phyloP scores from a whole-genome alignment of 2,888 invertebrate species.

The Drosophila mimetica region DNA sequence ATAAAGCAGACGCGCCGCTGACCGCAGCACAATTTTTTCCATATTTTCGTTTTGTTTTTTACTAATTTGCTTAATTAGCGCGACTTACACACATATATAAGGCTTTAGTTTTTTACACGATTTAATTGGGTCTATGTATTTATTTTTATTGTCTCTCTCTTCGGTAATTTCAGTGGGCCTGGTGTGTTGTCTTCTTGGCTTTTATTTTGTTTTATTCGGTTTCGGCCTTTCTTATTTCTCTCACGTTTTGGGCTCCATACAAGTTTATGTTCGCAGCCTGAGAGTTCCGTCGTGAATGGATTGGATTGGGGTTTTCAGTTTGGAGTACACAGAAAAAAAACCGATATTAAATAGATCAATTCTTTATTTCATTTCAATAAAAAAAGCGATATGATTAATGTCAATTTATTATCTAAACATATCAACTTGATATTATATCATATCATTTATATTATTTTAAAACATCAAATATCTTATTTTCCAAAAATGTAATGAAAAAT shows the following conservation, averaged over 20 bases:
- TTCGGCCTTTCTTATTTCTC: slow-evolving; percentile 79
- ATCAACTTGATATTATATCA: too few relatives aligned
- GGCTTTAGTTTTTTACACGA: slow-evolving; percentile 37
- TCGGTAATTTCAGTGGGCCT: slow-evolving; percentile 49
- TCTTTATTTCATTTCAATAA: too few relatives aligned
- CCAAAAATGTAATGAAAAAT: too few relatives aligned
- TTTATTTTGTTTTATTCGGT: slow-evolving; percentile 44
- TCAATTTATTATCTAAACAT: too few relatives aligned
- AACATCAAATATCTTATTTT: too few relatives aligned
- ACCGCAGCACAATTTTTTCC: slow-evolving; percentile 53
- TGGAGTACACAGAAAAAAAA: too few relatives aligned
- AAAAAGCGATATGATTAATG: too few relatives aligned
- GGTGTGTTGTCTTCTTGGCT: slow-evolving; percentile 14
- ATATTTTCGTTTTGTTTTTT: slow-evolving; percentile 32
- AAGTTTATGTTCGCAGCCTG: slow-evolving; percentile 67
- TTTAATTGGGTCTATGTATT: slow-evolving; percentile 56
- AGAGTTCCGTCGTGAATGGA: slow-evolving; percentile 56
- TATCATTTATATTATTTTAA: too few relatives aligned
- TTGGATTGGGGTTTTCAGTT: slow-evolving; percentile 23
- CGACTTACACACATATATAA: slow-evolving; percentile 47
- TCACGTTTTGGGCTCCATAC: slow-evolving; percentile 63
- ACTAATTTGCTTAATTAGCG: slow-evolving; percentile 77
- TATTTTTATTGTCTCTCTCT: slow-evolving; percentile 43
- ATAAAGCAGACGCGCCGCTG: slow-evolving; percentile 57
- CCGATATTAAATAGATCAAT: too few relatives aligned